Conservation (phyloP, 2,113 vertebrate genomes). For the Prochilodus magdalenae region DNA sequence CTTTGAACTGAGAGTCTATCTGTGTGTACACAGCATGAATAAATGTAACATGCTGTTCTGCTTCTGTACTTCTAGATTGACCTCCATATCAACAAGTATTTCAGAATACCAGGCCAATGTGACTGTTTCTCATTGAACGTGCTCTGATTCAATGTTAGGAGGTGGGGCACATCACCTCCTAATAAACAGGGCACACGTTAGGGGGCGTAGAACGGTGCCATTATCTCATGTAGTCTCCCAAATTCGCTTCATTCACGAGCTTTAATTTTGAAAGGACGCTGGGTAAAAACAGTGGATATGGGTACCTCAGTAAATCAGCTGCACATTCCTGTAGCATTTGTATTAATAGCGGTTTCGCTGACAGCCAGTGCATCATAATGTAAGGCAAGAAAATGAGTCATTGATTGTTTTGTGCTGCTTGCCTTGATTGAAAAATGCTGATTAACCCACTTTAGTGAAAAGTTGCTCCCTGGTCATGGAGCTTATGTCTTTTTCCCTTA, state of each 20-base stretch:
- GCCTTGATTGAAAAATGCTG: neutral
- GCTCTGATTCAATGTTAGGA: neutral
- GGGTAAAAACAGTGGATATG: neutral
- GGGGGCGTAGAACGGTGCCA: neutral
- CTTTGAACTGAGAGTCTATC: conserved; percentile 29
- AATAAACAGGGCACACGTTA: neutral
- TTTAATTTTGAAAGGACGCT: neutral
- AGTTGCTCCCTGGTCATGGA: neutral
- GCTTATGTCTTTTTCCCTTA: neutral
- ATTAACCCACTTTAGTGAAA: neutral
- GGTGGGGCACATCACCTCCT: neutral
- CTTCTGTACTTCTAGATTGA: neutral
- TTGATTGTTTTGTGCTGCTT: neutral
- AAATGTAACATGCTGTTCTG: conserved; percentile 1
- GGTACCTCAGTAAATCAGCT: neutral
- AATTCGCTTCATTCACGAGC: neutral
- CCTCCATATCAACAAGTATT: neutral
- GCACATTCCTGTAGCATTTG: neutral
- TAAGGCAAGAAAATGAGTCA: neutral
- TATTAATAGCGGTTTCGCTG: neutral
- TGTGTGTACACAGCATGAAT: conserved; percentile 4
- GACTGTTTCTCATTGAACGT: neutral
- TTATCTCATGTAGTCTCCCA: neutral
- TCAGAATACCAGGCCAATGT: neutral
- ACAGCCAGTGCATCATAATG: conserved; percentile 10